These are phyloP conservation scores for Trichacis sp. DNA, from an alignment of 2,888 invertebrate genomes.

Conservation along the genomic window DNA sequence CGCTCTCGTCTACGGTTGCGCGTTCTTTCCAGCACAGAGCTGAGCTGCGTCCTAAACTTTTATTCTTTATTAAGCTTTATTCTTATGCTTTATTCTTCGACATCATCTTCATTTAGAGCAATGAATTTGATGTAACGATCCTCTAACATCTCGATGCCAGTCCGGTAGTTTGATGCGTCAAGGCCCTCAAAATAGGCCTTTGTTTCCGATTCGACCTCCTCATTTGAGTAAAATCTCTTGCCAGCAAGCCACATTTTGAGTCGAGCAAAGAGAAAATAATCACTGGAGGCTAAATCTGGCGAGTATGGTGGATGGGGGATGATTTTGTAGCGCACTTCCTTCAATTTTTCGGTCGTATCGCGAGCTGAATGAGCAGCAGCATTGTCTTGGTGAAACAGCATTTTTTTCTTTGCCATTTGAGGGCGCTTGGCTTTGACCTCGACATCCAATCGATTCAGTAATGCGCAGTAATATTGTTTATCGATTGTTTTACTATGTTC, in stretches of 20 bases:
- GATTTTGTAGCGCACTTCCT: slow-evolving; percentile 16
- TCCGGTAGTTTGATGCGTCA: no score
- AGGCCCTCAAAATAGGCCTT: no score
- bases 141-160: no score
- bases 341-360: slow-evolving; percentile 13
- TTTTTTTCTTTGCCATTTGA: slow-evolving; percentile 24
- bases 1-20: no score
- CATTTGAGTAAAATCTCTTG: slow-evolving; percentile 38
- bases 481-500: slow-evolving; percentile 52
- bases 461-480: slow-evolving; percentile 37
- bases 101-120: no score
- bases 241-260: slow-evolving; percentile 38
- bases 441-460: slow-evolving; percentile 1
- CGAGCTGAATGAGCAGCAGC: slow-evolving; percentile 14
- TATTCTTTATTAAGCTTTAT: no score
- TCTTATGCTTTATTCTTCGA: no score
- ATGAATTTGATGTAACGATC: no score
- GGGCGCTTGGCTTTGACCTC: neutral
- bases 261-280: slow-evolving; percentile 30
- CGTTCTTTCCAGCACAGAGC: no score
- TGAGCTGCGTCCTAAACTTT: no score
- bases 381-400: slow-evolving; percentile 27
- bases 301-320: slow-evolving; percentile 45
- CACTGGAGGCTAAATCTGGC: neutral
- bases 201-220: slow-evolving; percentile 15